Base-by-base conservation (phyloP, 2,888 invertebrate species). In the Cepaea hortensis region DNA sequence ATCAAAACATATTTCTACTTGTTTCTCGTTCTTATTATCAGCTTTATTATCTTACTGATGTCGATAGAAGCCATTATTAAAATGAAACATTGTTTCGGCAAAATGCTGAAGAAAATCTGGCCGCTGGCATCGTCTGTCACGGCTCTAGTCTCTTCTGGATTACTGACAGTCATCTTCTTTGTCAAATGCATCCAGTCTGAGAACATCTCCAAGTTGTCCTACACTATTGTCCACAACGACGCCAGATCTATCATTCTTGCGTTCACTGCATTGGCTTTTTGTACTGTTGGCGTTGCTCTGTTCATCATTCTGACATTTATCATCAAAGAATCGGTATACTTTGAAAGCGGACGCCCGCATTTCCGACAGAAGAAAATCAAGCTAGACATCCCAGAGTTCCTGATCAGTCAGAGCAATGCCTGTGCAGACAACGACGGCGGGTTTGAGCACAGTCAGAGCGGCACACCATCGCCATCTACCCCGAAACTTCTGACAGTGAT, bases 1-100 rank as follows among this genome's bases (percentile, higher is more conserved):
- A 88, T 90, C 61, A 90, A 90, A 70, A 90, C 91, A 82, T 89
- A 90, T 81, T 46, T 92, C 65, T 92, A 92, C 87, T 81, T 92
- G 73, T 89, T 92, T 62, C 86, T 93, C 81, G 61, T 89, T 75
- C 23, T 85, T 70, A 6, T 85, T 72, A 62, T 81, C 70, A 87
- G 85, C 48, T 70, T 87, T 55, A 62, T 89, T 55, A 68, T 87
- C 75, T 81, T 81, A 18, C 73, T 87, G 11, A 50, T 87, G 2
- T 73, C 87, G 5, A 68, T 70, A 3, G 87, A 85, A 61, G 85
- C 80, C 68, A 65, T 89, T 0, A 76, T 89, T 61, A 77, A 89
- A 18, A 61, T 86, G 70, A 73, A 79, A 62, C 87, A 88, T 48
- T 84, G 86, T 48, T 87, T 85, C 62, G 81, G 84, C 2, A 75